phyloP scores from a whole-genome alignment of 2,888 invertebrate species.

The Siphlonurus alternatus region DNA sequence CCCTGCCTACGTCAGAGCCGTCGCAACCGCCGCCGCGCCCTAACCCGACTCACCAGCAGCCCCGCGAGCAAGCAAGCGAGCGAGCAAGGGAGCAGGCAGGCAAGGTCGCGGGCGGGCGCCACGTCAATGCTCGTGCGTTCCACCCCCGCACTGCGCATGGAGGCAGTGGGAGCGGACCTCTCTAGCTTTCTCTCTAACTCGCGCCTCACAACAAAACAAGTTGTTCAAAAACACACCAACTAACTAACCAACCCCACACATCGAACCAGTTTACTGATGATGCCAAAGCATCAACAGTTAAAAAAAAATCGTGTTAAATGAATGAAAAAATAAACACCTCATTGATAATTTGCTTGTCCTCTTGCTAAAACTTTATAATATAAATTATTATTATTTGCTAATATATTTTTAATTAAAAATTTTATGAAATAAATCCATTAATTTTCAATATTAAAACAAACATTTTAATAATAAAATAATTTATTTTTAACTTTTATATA shows the following conservation, averaged over 20 bases:
- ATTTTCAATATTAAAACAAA: neutral
- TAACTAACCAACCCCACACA: neutral
- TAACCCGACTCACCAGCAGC: slow-evolving; percentile 3
- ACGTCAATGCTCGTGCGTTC: slow-evolving; percentile 18
- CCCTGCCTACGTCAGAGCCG: neutral
- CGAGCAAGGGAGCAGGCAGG: slow-evolving; percentile 14
- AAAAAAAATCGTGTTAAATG: neutral
- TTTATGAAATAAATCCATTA: neutral
- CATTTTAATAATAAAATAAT: neutral
- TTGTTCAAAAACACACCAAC: neutral
- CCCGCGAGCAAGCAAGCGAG: slow-evolving; percentile 10
- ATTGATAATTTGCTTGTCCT: neutral
- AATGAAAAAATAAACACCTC: neutral
- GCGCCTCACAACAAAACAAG: neutral
- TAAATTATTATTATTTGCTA: neutral
- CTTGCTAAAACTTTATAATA: no score
- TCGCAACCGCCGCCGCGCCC: neutral
- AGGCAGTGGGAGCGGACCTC: slow-evolving; percentile 8
- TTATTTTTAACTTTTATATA: neutral
- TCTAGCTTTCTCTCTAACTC: slow-evolving; percentile 16
- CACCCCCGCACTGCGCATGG: slow-evolving; percentile 14
- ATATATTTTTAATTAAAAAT: neutral
- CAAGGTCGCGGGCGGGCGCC: slow-evolving; percentile 17
- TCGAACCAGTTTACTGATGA: no score
- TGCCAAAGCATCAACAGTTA: no score